Conservation (phyloP, 2,113 vertebrate species). For the Chaetops frenatus region DNA sequence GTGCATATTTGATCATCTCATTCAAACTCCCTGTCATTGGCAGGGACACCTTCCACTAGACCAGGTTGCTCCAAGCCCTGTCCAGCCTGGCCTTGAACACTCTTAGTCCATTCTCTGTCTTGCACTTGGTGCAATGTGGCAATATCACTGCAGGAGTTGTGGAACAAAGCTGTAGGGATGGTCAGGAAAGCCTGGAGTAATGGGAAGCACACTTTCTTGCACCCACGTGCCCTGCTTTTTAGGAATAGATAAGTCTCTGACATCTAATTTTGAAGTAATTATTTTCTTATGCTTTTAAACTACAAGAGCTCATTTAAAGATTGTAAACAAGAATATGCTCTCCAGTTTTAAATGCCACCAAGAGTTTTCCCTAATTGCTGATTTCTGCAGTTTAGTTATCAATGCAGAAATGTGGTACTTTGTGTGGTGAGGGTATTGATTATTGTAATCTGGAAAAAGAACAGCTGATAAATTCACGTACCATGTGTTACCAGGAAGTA, state of each 20-base stretch:
- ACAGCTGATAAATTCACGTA: background rate
- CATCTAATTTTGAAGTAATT: background rate
- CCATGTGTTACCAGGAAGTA: background rate
- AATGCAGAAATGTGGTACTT: background rate
- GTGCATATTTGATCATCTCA: background rate
- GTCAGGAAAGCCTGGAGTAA: background rate
- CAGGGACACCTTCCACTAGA: background rate
- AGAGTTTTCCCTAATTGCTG: background rate
- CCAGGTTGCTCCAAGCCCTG: background rate
- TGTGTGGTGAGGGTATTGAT: background rate
- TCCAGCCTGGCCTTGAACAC: background rate
- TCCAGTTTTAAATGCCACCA: background rate
- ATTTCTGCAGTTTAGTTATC: background rate
- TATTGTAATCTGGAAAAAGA: background rate
- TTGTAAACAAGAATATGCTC: background rate
- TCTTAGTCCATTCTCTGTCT: background rate
- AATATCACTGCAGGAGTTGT: background rate
- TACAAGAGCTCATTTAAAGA: background rate
- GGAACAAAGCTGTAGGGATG: background rate
- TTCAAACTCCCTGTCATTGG: background rate
- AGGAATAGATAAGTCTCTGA: background rate
- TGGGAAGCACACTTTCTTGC: background rate
- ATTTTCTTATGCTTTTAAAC: background rate
- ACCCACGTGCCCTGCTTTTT: background rate
- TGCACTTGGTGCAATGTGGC: background rate